Conservation (phyloP, 2,888 invertebrate genomes). For the Philereme vetulata region DNA sequence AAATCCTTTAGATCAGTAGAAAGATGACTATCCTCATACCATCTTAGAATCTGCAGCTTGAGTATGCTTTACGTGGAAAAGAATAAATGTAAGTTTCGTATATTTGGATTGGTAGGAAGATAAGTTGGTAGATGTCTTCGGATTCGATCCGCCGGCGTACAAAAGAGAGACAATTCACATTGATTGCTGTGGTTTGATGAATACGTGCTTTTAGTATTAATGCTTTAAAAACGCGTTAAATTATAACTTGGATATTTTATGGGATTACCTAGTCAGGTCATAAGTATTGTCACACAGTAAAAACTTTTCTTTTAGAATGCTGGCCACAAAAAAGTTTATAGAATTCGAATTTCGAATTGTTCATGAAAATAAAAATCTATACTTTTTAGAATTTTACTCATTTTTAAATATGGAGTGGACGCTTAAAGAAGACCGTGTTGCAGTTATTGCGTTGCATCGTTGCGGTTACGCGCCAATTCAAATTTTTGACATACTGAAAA, state of each 20-base stretch:
- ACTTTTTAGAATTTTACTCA: too few species aligned
- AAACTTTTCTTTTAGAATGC: too few species aligned
- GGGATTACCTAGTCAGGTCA: too few species aligned
- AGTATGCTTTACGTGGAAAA: slow-evolving; percentile 6
- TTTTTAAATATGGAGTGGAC: too few species aligned
- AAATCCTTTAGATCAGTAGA: slow-evolving; percentile 10
- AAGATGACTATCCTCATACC: slow-evolving; percentile 27
- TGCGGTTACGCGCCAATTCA: too few species aligned
- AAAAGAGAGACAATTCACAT: slow-evolving; percentile 54
- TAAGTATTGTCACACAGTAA: too few species aligned
- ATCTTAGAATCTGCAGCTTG: slow-evolving; percentile 16
- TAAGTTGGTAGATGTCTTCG: slow-evolving; percentile 26
- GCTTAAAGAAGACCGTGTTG: too few species aligned
- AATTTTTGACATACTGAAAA: too few species aligned
- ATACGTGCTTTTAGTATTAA: slow-evolving; percentile 48
- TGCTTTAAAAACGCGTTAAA: slow-evolving; percentile 40
- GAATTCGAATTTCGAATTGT: too few species aligned
- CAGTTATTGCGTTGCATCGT: too few species aligned
- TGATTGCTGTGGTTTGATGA: slow-evolving; percentile 57
- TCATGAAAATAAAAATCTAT: too few species aligned
- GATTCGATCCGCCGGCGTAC: slow-evolving; percentile 54
- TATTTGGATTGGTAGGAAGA: slow-evolving; percentile 11
- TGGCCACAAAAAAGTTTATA: too few species aligned
- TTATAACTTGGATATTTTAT: slow-evolving; percentile 35
- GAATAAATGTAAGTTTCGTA: slow-evolving; percentile 15